Conservation (phyloP, 2,797 vertebrate genomes). For the Molossus molossus region DNA sequence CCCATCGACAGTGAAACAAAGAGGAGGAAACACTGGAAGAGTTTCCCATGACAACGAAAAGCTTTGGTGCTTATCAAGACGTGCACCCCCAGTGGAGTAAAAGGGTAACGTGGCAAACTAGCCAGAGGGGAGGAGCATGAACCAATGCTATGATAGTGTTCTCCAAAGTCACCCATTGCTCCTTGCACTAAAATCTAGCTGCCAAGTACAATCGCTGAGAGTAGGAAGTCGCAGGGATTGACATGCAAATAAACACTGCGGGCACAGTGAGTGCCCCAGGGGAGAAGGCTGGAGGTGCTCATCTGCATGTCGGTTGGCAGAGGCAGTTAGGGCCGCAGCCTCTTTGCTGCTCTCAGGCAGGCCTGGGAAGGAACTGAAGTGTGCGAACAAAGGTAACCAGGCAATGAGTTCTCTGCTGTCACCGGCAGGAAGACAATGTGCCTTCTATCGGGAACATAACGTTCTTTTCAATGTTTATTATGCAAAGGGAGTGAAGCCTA, state of each 20-base stretch:
- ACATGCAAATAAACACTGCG: constrained; percentile 15
- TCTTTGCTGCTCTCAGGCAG: constrained; percentile 56
- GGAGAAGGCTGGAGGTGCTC: constrained; percentile 35
- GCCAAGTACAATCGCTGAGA: neutral
- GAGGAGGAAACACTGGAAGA: neutral
- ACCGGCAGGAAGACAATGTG: constrained; percentile 60
- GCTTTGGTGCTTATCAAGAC: neutral
- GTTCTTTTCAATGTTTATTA: constrained; percentile 53
- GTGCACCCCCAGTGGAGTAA: neutral
- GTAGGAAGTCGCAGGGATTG: neutral
- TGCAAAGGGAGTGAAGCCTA: neutral
- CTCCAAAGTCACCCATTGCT: constrained; percentile 12
- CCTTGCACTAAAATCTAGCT: constrained; percentile 20
- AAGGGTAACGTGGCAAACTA: neutral
- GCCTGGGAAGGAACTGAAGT: constrained; percentile 33
- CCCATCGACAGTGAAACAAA: neutral
- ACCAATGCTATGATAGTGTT: neutral
- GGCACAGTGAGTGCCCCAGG: constrained; percentile 34
- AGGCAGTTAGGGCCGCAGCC: constrained; percentile 53
- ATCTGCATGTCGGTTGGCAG: constrained; percentile 30
- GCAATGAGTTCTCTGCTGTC: constrained; percentile 23
- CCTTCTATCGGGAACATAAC: constrained; percentile 48
- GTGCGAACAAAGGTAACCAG: constrained; percentile 23
- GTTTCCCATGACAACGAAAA: neutral
- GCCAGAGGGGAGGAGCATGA: neutral